Conservation (phyloP, 2,113 vertebrate genomes). For the Pachycephala philippinensis region DNA sequence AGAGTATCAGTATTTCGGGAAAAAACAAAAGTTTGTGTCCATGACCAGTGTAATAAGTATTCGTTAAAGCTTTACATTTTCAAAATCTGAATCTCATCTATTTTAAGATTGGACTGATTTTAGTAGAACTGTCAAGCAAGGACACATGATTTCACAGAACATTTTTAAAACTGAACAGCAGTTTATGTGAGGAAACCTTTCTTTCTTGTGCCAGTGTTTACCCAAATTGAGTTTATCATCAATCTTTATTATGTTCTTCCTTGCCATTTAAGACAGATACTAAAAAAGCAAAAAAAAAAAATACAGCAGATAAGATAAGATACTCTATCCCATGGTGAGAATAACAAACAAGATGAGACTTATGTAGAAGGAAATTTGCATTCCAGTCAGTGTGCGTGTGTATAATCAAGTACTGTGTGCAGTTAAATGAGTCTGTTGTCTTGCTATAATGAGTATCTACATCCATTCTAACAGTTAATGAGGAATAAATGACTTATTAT, state of each 20-base stretch:
- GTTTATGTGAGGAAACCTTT: not conserved
- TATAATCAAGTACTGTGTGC: slow-evolving; percentile 73
- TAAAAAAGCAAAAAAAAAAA: not conserved
- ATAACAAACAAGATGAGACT: slow-evolving; percentile 43
- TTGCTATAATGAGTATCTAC: slow-evolving; percentile 77
- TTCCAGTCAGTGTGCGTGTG: slow-evolving; percentile 49
- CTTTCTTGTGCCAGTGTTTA: not conserved
- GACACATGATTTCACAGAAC: not conserved
- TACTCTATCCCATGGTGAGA: slow-evolving; percentile 16
- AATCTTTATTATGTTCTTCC: not conserved
- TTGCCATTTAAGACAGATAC: not conserved
- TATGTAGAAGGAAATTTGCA: slow-evolving; percentile 63
- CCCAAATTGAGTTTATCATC: not conserved
- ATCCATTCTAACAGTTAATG: slow-evolving; percentile 77
- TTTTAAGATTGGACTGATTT: not conserved
- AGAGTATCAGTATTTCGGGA: not conserved
- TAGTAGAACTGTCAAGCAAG: not conserved
- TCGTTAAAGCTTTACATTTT: not conserved
- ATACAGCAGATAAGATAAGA: not conserved
- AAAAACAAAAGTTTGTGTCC: not conserved
- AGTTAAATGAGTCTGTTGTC: slow-evolving; percentile 78
- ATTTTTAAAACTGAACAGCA: not conserved
- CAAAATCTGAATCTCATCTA: not conserved
- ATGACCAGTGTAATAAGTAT: not conserved
- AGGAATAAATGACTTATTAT: slow-evolving; percentile 83